These are phyloP conservation scores for Aphelocoma californica DNA, from an alignment of 2,797 vertebrate genomes.

Conservation along the genomic window DNA sequence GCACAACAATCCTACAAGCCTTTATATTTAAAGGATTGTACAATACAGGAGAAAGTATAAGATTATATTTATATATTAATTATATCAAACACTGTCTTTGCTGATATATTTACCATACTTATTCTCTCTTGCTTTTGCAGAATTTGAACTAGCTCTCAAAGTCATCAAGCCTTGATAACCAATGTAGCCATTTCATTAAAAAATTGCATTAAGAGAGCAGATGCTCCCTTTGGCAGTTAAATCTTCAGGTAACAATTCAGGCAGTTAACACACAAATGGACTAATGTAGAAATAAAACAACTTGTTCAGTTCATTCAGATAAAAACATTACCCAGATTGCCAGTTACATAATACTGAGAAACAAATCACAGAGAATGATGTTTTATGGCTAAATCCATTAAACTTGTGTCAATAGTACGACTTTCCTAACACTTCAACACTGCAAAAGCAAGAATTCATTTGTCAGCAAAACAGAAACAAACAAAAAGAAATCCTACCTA, in stretches of 20 bases:
- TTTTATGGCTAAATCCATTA: not conserved
- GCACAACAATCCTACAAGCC: not conserved
- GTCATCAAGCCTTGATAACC: not conserved
- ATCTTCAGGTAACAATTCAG: not conserved
- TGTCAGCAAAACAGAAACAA: not conserved
- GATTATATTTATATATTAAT: not conserved
- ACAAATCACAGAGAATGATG: not conserved
- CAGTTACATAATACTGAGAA: not conserved
- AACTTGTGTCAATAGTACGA: not conserved
- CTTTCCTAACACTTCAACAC: not conserved
- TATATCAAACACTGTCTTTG: not conserved
- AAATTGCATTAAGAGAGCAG: not conserved
- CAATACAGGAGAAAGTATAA: too few species aligned
- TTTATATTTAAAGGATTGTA: not conserved
- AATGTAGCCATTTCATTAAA: not conserved
- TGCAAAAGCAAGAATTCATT: not conserved
- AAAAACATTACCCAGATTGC: not conserved
- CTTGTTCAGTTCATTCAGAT: not conserved
- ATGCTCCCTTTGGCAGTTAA: not conserved
- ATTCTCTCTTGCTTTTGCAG: not conserved
- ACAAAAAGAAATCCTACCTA: constrained; percentile 75
- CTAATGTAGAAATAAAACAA: not conserved
- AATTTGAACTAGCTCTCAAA: not conserved
- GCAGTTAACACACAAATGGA: not conserved
- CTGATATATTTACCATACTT: not conserved